Conservation (phyloP, 2,113 vertebrate species). For the Narcine bancroftii region DNA sequence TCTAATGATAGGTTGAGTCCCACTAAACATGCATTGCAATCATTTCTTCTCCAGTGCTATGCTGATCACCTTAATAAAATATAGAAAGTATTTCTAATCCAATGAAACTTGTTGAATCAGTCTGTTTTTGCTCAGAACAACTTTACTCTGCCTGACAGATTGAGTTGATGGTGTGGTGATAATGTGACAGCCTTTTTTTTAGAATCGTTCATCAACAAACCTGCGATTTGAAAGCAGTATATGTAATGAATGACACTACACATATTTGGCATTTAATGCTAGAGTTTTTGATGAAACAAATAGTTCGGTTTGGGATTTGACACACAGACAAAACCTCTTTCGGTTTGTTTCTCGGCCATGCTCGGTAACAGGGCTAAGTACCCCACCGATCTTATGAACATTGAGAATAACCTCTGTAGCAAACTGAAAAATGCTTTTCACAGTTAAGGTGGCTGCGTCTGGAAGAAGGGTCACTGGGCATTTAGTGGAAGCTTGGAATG, state of each 20-base stretch:
- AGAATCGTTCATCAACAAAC: neutral
- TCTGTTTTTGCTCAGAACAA: neutral
- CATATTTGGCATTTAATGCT: neutral
- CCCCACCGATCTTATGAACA: neutral
- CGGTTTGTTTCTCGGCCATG: neutral
- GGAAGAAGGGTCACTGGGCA: neutral
- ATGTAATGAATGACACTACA: neutral
- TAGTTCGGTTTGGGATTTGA: neutral
- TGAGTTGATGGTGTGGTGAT: too few relatives aligned
- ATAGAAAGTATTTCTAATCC: neutral
- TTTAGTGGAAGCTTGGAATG: neutral
- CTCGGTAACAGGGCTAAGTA: neutral
- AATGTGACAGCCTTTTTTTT: too few relatives aligned
- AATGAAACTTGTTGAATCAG: neutral
- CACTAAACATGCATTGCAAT: neutral
- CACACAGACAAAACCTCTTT: neutral
- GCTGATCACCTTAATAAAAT: neutral
- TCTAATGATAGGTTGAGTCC: neutral
- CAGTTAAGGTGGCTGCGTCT: neutral
- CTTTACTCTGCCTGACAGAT: neutral
- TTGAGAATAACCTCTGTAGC: neutral
- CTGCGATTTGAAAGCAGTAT: neutral
- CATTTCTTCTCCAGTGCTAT: neutral
- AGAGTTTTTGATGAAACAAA: neutral
- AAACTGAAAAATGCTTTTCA: neutral